Evolutionary conservation across 2,797 vertebrate genomes (phyloP).

Genomic region (Eremophila alpestris): DNA sequence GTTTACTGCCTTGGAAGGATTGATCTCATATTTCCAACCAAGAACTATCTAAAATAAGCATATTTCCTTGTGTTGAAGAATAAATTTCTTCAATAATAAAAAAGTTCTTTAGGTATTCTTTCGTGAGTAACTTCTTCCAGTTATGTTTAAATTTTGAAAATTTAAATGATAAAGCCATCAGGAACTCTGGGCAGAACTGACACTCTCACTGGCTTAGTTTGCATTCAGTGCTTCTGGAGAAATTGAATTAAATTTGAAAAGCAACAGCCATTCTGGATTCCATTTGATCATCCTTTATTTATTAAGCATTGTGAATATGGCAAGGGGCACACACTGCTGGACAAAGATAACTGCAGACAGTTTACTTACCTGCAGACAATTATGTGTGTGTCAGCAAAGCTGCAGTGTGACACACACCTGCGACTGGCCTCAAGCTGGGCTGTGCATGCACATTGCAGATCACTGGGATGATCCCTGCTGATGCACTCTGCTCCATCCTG

Average conservation of each 20-base stretch:
- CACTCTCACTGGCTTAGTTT: neutral
- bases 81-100: neutral
- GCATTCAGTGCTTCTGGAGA: neutral
- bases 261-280: neutral
- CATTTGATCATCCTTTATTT: neutral
- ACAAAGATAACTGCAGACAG: neutral
- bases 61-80: neutral
- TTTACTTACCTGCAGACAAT: neutral
- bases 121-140: neutral
- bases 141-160: neutral
- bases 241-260: conserved; percentile 19
- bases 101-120: neutral
- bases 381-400: neutral
- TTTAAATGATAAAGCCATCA: neutral
- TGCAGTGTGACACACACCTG: neutral
- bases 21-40: neutral
- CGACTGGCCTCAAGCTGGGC: neutral
- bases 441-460: neutral
- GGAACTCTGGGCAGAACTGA: neutral
- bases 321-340: neutral
- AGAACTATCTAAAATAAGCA: neutral
- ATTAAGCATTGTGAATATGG: neutral
- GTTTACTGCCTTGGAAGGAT: neutral
- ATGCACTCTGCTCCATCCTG: neutral
- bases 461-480: neutral